These are phyloP conservation scores for Phengaris alcon DNA, from an alignment of 2,888 invertebrate species.

Conservation along the genomic window DNA sequence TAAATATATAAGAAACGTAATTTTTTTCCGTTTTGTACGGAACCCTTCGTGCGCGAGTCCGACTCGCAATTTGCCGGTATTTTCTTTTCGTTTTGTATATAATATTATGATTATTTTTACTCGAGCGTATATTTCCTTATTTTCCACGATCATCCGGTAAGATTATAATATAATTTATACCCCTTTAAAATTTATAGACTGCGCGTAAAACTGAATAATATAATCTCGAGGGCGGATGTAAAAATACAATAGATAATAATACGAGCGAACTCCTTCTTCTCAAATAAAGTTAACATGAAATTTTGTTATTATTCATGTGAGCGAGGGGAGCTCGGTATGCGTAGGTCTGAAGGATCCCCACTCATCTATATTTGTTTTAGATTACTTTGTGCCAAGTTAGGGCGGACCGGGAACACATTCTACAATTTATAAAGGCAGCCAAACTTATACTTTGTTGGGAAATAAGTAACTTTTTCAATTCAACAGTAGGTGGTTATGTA, in stretches of 20 bases:
- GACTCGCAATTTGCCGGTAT: too few relatives aligned
- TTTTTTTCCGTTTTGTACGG: too few relatives aligned
- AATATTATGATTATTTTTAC: not conserved
- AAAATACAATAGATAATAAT: constrained; percentile 19
- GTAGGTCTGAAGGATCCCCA: constrained; percentile 60
- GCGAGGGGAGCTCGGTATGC: constrained; percentile 65
- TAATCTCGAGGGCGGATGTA: constrained; percentile 14
- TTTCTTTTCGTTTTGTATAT: too few relatives aligned
- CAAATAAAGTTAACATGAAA: constrained; percentile 52
- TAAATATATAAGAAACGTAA: too few relatives aligned
- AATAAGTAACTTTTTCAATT: constrained; percentile 66
- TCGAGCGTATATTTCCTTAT: not conserved
- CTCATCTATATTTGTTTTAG: constrained; percentile 76
- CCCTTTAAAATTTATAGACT: constrained; percentile 15
- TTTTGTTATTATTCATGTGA: constrained; percentile 63
- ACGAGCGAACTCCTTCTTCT: constrained; percentile 21
- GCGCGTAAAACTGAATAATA: constrained; percentile 5
- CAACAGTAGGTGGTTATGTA: constrained; percentile 34
- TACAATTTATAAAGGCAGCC: constrained; percentile 58
- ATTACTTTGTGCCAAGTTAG: constrained; percentile 73
- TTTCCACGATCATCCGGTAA: constrained; percentile 16
- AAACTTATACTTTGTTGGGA: constrained; percentile 51
- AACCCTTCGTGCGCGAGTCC: too few relatives aligned
- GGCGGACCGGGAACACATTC: constrained; percentile 57
- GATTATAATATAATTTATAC: constrained; percentile 7